Base-by-base conservation (phyloP, 2,113 vertebrate species). In the Mirounga angustirostris region DNA sequence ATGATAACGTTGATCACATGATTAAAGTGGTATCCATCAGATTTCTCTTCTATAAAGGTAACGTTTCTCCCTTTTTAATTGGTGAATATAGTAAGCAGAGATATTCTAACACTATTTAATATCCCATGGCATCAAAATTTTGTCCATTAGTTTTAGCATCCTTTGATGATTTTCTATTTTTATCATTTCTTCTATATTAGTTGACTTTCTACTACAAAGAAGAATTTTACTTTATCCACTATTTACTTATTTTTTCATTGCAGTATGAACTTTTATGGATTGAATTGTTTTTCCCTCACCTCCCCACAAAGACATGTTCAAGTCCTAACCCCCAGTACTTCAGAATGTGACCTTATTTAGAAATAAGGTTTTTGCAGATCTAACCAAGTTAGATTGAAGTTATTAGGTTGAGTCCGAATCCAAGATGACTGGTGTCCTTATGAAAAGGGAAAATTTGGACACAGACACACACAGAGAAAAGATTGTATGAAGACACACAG, bases 141-240 rank as follows among this genome's bases (percentile, higher is more conserved):
- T 93, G n/a, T 24, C 54, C 30, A 50, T 8, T 63, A 67, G 26
- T 88, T 91, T 89, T 69, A 81, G 15, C 8, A 79, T 71, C 13
- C 21, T 56, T 56, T 93, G 79, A 76, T 65, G 14, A 50, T 89
- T 88, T 91, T 97, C 21, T 85, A 54, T 94, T 80, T 83, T 15
- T 14, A 16, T 26, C 3, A 43, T 91, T 82, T 15, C 28, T 83
- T 43, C 33, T 87, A 4, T 95, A 91, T 65, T 94, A 65, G 63
- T 82, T 86, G 73, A 8, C 11, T 79, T 89, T 89, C 50, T 74
- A 76, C 19, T 92, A 65, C n/a, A 90, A 65, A 65, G 21, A 59
- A 43, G n/a, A 63, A 67, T n/a, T 95, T 89, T 90, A 83, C 30
- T 61, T 95, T 89, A 43, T 65, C 36, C 2, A 67, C 4, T 14